Conservation (phyloP, 2,888 invertebrate species). For the Cloeon dipterum region DNA sequence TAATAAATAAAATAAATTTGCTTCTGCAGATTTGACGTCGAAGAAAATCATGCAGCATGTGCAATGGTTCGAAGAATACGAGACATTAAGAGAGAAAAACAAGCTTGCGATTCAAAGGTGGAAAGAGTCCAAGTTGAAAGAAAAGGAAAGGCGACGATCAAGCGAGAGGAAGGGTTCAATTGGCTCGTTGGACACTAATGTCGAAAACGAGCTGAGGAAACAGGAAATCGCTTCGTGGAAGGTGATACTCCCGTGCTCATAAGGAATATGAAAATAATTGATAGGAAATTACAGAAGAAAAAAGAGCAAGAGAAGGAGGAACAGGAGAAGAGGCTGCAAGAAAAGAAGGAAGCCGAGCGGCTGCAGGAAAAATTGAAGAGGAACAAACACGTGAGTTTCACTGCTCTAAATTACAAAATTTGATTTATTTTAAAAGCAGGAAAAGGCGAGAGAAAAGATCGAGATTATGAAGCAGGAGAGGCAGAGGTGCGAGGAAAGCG, state of each 20-base stretch:
- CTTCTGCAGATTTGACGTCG: neutral
- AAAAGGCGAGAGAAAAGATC: slow-evolving; percentile 2
- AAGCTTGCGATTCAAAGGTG: neutral
- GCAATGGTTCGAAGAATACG: neutral
- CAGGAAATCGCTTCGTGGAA: slow-evolving; percentile 8
- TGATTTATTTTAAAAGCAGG: neutral
- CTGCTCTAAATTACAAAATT: neutral
- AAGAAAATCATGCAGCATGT: neutral
- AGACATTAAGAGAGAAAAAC: neutral
- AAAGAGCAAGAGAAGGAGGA: neutral
- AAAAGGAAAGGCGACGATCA: slow-evolving; percentile 1
- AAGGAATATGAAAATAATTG: neutral
- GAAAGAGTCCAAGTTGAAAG: neutral
- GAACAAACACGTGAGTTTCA: slow-evolving; percentile 1
- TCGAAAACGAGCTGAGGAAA: slow-evolving; percentile 3
- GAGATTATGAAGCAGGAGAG: slow-evolving; percentile 4
- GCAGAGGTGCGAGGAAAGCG: slow-evolving; percentile 4
- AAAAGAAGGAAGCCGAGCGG: slow-evolving; percentile 2
- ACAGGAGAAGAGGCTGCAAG: neutral
- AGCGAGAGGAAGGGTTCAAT: neutral
- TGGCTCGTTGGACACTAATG: neutral
- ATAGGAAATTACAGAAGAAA: neutral
- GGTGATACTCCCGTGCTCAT: too few species aligned
- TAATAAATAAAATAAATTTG: neutral
- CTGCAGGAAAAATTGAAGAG: slow-evolving; percentile 1